Evolutionary conservation across 2,797 vertebrate genomes (phyloP), one percentile per base, ranked within the genome.

Genomic region (Moxostoma hubbsi): DNA sequence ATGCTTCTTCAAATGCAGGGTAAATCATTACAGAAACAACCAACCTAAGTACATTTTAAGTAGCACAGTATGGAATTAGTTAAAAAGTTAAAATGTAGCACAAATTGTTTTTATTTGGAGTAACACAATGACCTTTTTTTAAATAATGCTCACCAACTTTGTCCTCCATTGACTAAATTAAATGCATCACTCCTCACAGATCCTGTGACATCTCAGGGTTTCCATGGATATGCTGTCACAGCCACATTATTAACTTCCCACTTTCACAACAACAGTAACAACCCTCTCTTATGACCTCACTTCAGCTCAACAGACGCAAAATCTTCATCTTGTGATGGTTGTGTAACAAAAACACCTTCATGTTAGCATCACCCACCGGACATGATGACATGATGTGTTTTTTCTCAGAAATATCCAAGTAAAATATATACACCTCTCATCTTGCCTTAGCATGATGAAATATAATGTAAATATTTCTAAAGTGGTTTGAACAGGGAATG

Each of bases 211-310:
- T 79, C 16, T 64, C 68, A 45, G 16, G 51, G 77, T 79, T 79
- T 57, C 77, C 77, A 79, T 79, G 61, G 77, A 49, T 64, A 79
- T n/a, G 10, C 62, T 79, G 77, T 73, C 77, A 79, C 61, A 66
- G 77, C 68, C 69, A 73, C 62, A 79, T 79, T 61, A 73, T 73
- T 73, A 73, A 65, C 61, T 79, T 69, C 77, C 77, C 77, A 73
- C 77, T 79, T 79, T 58, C 61, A 73, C 61, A 79, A 72, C 61
- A 46, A 57, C 18, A 66, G 61, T 47, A 63, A 24, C 59, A 71
- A 71, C 76, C 76, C 67, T 64, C 76, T 24, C 11, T 71, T 78
- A 36, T 64, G 69, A 79, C 69, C 68, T 73, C 77, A 73, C 45
- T 64, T 55, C 36, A 55, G 67, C 76, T 78, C 58, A 78, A 71